Evolutionary conservation across 2,113 vertebrate genomes (phyloP), one percentile per base, ranked within the genome.

Genomic region (Colistium nudipinnis): DNA sequence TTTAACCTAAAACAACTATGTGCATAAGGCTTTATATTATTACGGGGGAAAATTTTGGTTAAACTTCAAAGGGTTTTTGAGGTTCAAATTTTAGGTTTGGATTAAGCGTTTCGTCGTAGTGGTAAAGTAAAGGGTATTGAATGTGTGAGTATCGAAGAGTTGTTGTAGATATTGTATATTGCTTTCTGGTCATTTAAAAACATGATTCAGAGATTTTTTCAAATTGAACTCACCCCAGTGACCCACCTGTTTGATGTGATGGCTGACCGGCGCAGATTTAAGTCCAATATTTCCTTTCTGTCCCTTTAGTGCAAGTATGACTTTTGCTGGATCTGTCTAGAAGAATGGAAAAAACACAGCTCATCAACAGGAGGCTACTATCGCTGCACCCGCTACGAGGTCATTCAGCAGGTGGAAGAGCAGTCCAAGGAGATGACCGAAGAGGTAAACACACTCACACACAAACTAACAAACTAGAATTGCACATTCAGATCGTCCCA

Each of bases 291-390:
- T 54, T 61, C 13, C n/a, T 7, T 39, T 24, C 17, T 62, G 8
- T 9, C 19, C 10, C 62, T 90, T 11, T 86, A 99, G 97, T 99
- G 97, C 71, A 99, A 99, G 83, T 98, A 99, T 59, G 98, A 99
- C 86, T 99, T 99, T 84, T 99, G 98, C 91, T 99, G 98, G 98
- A 99, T 99, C 90, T 99, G 98, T 83, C 89, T 99, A 86, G 98
- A 99, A 90, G 98, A 99, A 75, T 99, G 98, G 98, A 99, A 99
- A 88, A 99, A 99, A 53, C 98, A 99, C 89, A 99, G 98, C 89
- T 99, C 98, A 47, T 98, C 98, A 43, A 99, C 98, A 11, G 98
- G 98, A 74, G 98, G 98, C 14, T 99, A 99, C 83, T 99, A 99
- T 80, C 94, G 98, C 65, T 99, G 98, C 81, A 99, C 98, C 20